phyloP scores from a whole-genome alignment of 2,113 vertebrate species.

The Microcebus ravelobensis region DNA sequence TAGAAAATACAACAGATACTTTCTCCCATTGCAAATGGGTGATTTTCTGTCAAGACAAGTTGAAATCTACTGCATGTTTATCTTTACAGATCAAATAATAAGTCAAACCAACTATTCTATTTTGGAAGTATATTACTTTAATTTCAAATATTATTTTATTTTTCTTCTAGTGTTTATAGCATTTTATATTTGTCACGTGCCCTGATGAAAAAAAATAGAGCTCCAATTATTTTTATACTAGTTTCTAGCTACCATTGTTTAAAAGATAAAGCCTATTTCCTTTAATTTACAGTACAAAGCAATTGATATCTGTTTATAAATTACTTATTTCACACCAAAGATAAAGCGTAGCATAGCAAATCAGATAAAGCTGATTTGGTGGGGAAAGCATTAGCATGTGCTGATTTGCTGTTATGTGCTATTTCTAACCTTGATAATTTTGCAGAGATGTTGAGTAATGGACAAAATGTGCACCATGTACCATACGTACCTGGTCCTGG shows the following conservation, averaged over 20 bases:
- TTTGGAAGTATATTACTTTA: background rate
- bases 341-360: background rate
- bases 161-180: background rate
- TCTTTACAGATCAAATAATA: background rate
- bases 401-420: background rate
- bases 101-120: background rate
- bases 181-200: background rate
- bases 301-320: background rate
- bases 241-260: background rate
- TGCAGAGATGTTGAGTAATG: background rate
- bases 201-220: background rate
- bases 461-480: background rate
- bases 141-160: background rate
- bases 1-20: background rate
- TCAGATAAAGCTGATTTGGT: background rate
- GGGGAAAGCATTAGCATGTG: background rate
- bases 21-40: background rate
- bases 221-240: background rate
- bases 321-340: background rate
- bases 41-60: background rate
- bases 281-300: background rate
- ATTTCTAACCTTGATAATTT: background rate
- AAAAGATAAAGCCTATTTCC: background rate
- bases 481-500: background rate
- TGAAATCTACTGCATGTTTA: background rate